Evolutionary conservation across 2,888 invertebrate species (phyloP).

Genomic region (Tricholauxania praeusta): DNA sequence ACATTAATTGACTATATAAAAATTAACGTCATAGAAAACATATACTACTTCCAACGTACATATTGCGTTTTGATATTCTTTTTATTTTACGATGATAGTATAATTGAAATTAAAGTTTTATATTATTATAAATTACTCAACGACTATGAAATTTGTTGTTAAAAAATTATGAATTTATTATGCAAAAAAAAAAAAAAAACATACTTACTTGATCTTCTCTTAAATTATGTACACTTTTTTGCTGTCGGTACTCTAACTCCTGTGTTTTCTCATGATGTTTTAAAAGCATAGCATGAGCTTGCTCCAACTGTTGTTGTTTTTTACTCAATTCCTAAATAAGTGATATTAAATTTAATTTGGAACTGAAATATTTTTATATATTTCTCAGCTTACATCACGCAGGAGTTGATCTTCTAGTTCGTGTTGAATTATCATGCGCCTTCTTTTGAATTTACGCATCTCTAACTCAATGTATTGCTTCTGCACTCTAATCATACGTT

Average conservation of each 20-base stretch:
- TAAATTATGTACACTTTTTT: slow-evolving; percentile 92
- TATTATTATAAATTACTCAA: not conserved
- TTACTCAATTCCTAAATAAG: slow-evolving; percentile 87
- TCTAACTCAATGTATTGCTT: slow-evolving; percentile 92
- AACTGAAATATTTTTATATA: not conserved
- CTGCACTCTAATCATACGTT: slow-evolving; percentile 87
- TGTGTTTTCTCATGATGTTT: slow-evolving; percentile 98
- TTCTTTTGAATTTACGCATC: slow-evolving; percentile 90
- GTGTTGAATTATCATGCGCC: slow-evolving; percentile 88
- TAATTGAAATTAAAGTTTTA: no score
- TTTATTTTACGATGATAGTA: no score
- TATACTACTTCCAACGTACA: no score
- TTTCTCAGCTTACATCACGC: slow-evolving; percentile 76
- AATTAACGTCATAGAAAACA: no score
- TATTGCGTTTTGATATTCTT: no score
- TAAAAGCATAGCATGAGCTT: slow-evolving; percentile 92
- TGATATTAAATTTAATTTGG: not conserved
- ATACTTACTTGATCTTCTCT: slow-evolving; percentile 82
- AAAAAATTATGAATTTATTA: no score
- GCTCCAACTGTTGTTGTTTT: slow-evolving; percentile 94
- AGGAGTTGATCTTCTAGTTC: slow-evolving; percentile 91
- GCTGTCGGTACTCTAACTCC: slow-evolving; percentile 95
- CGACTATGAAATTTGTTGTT: no score
- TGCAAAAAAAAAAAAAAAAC: no score
- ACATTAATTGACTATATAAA: no score